Evolutionary conservation across 2,113 vertebrate genomes (phyloP).

Genomic region (Monopterus albus): DNA sequence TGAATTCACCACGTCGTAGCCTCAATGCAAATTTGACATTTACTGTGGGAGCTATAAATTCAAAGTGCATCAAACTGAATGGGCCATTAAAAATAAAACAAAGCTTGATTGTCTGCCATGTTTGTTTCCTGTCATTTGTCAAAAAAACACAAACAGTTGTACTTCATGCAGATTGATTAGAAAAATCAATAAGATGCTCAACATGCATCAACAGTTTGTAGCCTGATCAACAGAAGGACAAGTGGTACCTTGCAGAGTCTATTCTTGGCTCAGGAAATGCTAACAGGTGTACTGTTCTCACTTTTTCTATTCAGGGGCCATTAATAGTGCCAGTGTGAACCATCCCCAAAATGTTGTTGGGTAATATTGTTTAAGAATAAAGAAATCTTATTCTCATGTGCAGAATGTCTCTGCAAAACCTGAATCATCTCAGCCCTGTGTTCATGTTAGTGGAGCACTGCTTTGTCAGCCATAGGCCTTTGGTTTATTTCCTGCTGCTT

Average conservation of each 20-base stretch:
- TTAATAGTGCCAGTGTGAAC: constrained; percentile 7
- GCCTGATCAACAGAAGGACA: constrained; percentile 52
- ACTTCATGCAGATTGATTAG: background rate
- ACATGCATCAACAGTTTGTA: background rate
- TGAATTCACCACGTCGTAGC: background rate
- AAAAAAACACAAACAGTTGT: no score
- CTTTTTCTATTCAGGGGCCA: constrained; percentile 48
- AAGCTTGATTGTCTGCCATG: no score
- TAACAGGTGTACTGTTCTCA: constrained; percentile 63
- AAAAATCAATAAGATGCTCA: constrained; percentile 13
- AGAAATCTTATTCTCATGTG: background rate
- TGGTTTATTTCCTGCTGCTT: constrained; percentile 20
- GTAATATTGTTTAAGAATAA: background rate
- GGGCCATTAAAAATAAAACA: background rate
- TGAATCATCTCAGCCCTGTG: background rate
- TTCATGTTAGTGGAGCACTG: background rate
- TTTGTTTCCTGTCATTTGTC: no score
- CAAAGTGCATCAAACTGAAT: background rate
- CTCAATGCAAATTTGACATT: constrained; percentile 31
- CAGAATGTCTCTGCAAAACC: background rate
- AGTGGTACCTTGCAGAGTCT: constrained; percentile 43
- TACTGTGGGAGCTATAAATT: background rate
- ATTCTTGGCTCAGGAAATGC: constrained; percentile 57
- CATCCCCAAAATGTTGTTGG: background rate
- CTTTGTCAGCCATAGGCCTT: constrained; percentile 4